Evolutionary conservation across 2,888 invertebrate species (phyloP), one percentile per base, ranked within the genome.

Genomic region (Ornithoptera alexandrae): DNA sequence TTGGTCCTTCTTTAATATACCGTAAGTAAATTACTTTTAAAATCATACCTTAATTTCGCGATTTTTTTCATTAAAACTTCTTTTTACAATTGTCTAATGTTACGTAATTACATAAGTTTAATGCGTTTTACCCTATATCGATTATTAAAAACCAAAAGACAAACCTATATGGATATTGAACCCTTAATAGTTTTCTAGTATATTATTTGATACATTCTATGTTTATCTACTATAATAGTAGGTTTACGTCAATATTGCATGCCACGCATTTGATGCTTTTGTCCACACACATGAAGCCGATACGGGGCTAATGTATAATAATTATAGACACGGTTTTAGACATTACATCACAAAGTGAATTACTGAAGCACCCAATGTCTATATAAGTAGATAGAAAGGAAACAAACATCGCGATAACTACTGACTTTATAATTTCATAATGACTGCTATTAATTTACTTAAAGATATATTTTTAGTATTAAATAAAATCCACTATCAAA

Each of bases 291-390:
- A 53, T 59, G 36, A 56, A 59, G 30, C 59, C 39, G 60, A 53
- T 60, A 67, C 50, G 36, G 2, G 42, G 10, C n/a, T 53, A 67
- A 70, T 67, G 53, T 42, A 67, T 57, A 50, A 53, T 53, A 69
- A 70, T 70, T 70, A 70, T 42, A 50, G 36, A 0, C 15, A 61
- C 39, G 56, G 46, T 39, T 66, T 69, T 65, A 58, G 46, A 62
- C 39, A 66, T 22, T n/a, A 17, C 59, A 70, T 59, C 62, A 39
- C 50, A 66, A 46, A 42, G 58, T 62, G 24, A 62, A 57, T 30
- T 46, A 57, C n/a, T 58, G 22, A 58, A 58, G 22, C 57, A 58
- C 57, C 53, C 53, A 53, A n/a, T 53, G 53, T 53, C n/a, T 53
- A 53, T 63, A 4, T 30, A 30, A 36, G 30, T 30, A 10, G 12